phyloP scores from a whole-genome alignment of 1,140 invertebrate genomes.

The Pseudomyrmex pallidus region DNA sequence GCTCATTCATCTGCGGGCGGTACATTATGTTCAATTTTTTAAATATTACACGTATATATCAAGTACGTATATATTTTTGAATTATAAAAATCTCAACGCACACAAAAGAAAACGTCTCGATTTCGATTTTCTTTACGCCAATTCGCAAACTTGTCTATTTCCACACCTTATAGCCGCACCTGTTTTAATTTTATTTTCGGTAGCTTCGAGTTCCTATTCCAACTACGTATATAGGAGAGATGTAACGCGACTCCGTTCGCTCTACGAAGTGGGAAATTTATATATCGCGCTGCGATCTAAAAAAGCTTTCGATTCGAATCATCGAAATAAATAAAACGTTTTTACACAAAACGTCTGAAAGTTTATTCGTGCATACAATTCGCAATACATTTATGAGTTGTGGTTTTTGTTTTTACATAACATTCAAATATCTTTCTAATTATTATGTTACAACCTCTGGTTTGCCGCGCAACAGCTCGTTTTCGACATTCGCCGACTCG shows the following conservation, averaged over 20 bases:
- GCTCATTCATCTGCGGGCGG: constrained; percentile 52
- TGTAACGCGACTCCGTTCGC: constrained; percentile 11
- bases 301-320: background rate
- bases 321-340: too few relatives aligned
- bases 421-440: constrained; percentile 11
- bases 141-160: constrained; percentile 71
- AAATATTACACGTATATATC: background rate
- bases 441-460: background rate
- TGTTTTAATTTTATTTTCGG: constrained; percentile 74
- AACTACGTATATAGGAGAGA: constrained; percentile 12
- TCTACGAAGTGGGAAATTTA: constrained; percentile 45
- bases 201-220: constrained; percentile 23
- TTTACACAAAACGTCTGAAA: too few relatives aligned
- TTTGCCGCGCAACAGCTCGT: constrained; percentile 5
- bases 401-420: background rate
- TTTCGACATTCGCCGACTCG: constrained; percentile 9
- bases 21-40: constrained; percentile 33
- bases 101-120: too few relatives aligned
- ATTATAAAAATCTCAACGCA: too few relatives aligned
- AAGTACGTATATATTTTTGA: background rate
- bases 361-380: background rate
- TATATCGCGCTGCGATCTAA: background rate
- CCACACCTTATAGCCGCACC: constrained; percentile 66
- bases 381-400: background rate
- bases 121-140: constrained; percentile 43